These are phyloP conservation scores for Glyphotaelius pellucidus DNA, from an alignment of 2,888 invertebrate genomes.

Conservation along the genomic window DNA sequence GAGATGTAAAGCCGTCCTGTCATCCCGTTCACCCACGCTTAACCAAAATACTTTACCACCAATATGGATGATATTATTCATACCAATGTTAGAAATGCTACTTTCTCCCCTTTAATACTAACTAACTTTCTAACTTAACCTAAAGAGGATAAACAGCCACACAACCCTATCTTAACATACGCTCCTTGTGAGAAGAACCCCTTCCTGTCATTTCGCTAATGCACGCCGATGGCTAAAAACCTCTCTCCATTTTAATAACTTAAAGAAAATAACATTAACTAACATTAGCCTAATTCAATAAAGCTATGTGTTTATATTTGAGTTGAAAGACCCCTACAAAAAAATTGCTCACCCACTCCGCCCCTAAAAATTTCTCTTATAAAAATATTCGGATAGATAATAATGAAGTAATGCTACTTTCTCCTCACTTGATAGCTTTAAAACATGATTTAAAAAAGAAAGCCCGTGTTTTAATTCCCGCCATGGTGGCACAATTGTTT, in stretches of 20 bases:
- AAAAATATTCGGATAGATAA: conserved; percentile 22
- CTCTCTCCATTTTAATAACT: not conserved
- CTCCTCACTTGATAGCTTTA: conserved; percentile 15
- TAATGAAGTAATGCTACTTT: conserved; percentile 8
- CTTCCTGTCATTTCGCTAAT: too few species aligned
- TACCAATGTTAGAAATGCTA: not conserved
- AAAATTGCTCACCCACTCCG: too few species aligned
- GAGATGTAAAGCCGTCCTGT: conserved; percentile 56
- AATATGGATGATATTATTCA: not conserved
- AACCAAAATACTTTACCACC: conserved; percentile 33
- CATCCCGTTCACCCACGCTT: conserved; percentile 49
- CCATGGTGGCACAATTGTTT: conserved; percentile 25
- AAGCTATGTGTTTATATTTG: not conserved
- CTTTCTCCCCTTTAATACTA: not conserved
- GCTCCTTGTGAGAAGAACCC: too few species aligned
- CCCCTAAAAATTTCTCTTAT: not conserved
- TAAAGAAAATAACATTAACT: not conserved
- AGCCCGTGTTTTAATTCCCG: conserved; percentile 29
- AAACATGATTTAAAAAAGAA: conserved; percentile 43
- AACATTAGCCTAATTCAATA: not conserved
- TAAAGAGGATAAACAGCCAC: too few species aligned
- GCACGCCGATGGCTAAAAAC: too few species aligned
- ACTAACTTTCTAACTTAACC: too few species aligned
- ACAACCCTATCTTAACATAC: too few species aligned
- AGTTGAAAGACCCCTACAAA: not conserved